phyloP scores from a whole-genome alignment of 1,140 invertebrate genomes.

The Achatina immaculata region DNA sequence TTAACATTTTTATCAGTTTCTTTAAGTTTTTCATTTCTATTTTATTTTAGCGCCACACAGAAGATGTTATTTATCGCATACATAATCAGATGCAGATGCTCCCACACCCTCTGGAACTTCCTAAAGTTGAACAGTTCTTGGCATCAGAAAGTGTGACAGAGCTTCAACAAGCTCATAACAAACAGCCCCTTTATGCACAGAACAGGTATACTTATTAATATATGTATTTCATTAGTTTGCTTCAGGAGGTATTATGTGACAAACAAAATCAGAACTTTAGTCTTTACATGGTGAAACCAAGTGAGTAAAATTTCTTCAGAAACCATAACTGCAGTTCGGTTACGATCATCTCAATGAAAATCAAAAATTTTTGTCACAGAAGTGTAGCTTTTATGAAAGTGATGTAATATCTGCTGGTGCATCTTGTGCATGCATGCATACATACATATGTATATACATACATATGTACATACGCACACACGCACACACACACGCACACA shows the following conservation, averaged over 20 bases:
- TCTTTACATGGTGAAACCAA: no score
- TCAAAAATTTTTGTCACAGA: no score
- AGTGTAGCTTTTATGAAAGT: no score
- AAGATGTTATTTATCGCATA: constrained; percentile 63
- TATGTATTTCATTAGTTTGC: neutral
- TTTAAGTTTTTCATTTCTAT: no score
- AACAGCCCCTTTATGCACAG: neutral
- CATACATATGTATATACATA: no score
- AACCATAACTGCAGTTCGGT: neutral
- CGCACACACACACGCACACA: no score
- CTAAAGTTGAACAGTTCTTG: constrained; percentile 28
- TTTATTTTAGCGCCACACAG: constrained; percentile 55
- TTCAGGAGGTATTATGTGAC: neutral
- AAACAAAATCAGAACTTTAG: no score
- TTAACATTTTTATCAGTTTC: no score
- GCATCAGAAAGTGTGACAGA: constrained; percentile 38
- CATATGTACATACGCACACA: no score
- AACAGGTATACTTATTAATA: neutral
- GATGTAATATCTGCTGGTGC: no score
- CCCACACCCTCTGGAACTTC: constrained; percentile 47
- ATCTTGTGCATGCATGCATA: no score
- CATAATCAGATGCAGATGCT: constrained; percentile 66
- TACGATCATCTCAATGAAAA: no score
- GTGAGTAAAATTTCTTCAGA: neutral
- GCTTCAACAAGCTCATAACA: constrained; percentile 30